A percentile compares a stretch with the other conserved stretches of the same genome.
Conservation (phyloP, 2,113 vertebrate species). For the Megaceryle torquata region DNA sequence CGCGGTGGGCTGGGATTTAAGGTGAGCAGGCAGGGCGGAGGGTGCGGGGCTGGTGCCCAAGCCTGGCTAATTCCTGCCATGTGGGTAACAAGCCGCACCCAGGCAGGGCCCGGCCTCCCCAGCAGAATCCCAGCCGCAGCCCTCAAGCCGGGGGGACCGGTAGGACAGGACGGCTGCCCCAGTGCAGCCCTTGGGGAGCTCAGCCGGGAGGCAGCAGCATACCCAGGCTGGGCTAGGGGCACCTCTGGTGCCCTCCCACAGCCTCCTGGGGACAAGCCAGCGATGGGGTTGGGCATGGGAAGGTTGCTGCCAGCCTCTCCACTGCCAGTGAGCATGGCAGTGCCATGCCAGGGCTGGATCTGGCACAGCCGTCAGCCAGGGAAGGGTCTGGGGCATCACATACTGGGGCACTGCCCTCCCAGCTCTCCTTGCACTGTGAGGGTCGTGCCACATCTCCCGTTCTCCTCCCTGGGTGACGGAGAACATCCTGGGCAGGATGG, state of each 20-base stretch:
- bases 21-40: not conserved
- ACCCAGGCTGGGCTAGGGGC: not conserved
- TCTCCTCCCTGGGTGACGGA: not conserved
- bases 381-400: not conserved
- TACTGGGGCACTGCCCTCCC: rapidly evolving
- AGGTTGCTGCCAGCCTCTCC: not conserved
- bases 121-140: not conserved
- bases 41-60: not conserved
- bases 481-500: not conserved
- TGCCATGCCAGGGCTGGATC: not conserved
- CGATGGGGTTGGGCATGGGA: not conserved
- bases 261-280: not conserved
- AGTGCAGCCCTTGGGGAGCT: rapidly evolving
- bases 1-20: slow-evolving; percentile 22
- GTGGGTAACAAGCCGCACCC: not conserved
- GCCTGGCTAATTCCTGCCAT: slow-evolving; percentile 16
- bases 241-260: rapidly evolving
- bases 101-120: not conserved
- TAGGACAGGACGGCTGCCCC: not conserved
- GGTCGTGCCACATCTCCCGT: not conserved
- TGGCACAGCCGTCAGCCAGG: rapidly evolving
- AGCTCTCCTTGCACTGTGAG: not conserved
- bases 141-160: slow-evolving; percentile 16
- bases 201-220: not conserved
- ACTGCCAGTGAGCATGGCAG: rapidly evolving